phyloP scores from a whole-genome alignment of 2,113 vertebrate genomes.

The Uria aalge region DNA sequence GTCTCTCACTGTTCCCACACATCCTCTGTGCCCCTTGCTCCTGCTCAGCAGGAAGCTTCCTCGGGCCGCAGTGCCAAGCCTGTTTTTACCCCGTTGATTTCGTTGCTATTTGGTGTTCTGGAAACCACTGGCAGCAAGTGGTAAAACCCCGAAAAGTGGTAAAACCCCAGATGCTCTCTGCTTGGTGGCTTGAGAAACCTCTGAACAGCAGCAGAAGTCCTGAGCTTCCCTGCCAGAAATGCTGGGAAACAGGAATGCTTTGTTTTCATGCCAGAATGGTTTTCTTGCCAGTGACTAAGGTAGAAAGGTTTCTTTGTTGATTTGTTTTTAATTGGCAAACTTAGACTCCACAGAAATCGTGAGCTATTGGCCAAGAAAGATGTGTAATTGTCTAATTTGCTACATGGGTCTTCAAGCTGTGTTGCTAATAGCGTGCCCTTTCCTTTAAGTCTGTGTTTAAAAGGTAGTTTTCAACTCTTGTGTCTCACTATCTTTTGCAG shows the following conservation, averaged over 20 bases:
- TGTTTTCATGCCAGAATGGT: neutral
- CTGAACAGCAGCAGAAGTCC: neutral
- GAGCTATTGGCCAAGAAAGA: neutral
- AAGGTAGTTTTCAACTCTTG: neutral
- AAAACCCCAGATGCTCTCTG: neutral
- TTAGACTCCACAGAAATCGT: neutral
- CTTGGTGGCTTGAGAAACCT: neutral
- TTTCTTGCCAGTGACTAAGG: neutral
- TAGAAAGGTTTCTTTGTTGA: neutral
- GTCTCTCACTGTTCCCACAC: neutral
- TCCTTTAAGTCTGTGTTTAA: neutral
- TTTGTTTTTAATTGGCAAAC: conserved; percentile 1
- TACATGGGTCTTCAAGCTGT: neutral
- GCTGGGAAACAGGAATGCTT: neutral
- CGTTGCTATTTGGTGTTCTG: neutral
- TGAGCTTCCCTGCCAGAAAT: neutral
- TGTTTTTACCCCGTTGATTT: neutral
- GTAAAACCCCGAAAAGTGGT: neutral
- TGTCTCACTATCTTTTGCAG: neutral
- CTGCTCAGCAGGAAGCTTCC: neutral
- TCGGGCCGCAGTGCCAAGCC: neutral
- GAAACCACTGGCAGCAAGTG: neutral
- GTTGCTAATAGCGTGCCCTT: conserved; percentile 1
- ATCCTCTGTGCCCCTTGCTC: neutral
- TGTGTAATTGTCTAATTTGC: conserved; percentile 13